Conservation (phyloP, 2,797 vertebrate species). For the Cyprinodon diabolis region DNA sequence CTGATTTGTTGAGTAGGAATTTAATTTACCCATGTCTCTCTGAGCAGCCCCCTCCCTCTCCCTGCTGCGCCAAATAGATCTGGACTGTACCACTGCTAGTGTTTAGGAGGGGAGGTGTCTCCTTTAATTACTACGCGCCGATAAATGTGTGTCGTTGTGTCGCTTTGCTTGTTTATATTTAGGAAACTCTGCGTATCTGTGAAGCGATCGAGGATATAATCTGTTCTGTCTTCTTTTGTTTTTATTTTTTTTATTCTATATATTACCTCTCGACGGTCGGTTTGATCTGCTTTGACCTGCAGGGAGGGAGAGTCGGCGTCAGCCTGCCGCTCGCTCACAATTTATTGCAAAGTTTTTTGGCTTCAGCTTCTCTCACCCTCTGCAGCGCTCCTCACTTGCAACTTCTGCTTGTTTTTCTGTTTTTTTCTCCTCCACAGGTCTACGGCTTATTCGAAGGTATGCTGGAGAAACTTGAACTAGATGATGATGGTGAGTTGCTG, state of each 20-base stretch:
- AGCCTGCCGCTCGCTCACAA: conserved; percentile 41
- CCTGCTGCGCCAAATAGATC: conserved; percentile 70
- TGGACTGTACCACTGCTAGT: conserved; percentile 73
- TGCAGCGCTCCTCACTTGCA: conserved; percentile 19
- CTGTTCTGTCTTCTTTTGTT: conserved; percentile 2
- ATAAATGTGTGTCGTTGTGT: conserved; percentile 42
- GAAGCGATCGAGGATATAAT: conserved; percentile 6
- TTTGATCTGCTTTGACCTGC: conserved; percentile 20
- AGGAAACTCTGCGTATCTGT: conserved; percentile 1
- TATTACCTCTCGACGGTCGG: conserved; percentile 25
- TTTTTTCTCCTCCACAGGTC: conserved; percentile 59
- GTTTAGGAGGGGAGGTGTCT: conserved; percentile 41
- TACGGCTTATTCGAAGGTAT: conserved; percentile 81
- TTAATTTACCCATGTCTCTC: conserved; percentile 10
- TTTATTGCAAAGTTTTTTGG: conserved; percentile 64
- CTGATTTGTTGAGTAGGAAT: conserved; percentile 4
- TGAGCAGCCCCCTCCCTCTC: conserved; percentile 21
- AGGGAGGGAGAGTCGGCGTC: conserved; percentile 31
- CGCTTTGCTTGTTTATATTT: conserved; percentile 28
- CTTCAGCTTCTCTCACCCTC: neutral
- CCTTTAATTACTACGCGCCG: conserved; percentile 48
- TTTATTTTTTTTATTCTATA: neutral
- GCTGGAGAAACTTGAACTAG: conserved; percentile 86
- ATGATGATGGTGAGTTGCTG: conserved; percentile 76
- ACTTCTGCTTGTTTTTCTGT: conserved; percentile 42